Evolutionary conservation across 2,888 invertebrate species (phyloP).

Genomic region (Oscheius onirici): DNA sequence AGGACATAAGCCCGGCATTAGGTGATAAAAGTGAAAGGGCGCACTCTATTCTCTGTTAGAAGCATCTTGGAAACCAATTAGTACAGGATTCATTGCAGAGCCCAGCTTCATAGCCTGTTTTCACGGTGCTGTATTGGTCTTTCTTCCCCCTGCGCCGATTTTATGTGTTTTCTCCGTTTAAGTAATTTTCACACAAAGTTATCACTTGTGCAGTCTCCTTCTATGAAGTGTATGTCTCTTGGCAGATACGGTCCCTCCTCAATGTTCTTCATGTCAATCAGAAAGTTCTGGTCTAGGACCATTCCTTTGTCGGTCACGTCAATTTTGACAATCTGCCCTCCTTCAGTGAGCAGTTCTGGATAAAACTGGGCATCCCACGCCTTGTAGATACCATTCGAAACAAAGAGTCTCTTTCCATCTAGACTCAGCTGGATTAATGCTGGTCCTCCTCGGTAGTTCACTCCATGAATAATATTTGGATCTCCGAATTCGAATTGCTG

Average conservation of each 20-base stretch:
- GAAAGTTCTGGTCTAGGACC: constrained; percentile 84
- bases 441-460: constrained; percentile 83
- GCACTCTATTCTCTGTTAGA: too few species aligned
- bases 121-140: too few species aligned
- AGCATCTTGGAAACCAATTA: too few species aligned
- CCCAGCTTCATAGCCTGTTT: too few species aligned
- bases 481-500: neutral
- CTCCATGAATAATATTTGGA: constrained; percentile 81
- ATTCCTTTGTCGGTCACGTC: constrained; percentile 86
- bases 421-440: constrained; percentile 95
- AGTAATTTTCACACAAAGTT: constrained; percentile 63
- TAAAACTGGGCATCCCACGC: constrained; percentile 79
- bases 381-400: constrained; percentile 75
- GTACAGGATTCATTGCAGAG: too few species aligned
- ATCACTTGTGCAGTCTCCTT: constrained; percentile 75
- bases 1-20: too few species aligned
- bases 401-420: constrained; percentile 91
- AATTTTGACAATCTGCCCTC: constrained; percentile 79
- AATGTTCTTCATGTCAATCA: constrained; percentile 84
- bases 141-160: too few species aligned
- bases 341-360: constrained; percentile 82
- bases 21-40: too few species aligned
- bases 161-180: too few species aligned
- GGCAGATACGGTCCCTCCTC: constrained; percentile 86
- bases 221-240: constrained; percentile 86